Conservation (phyloP, 1,140 invertebrate genomes). For the Drosophila sp. region DNA sequence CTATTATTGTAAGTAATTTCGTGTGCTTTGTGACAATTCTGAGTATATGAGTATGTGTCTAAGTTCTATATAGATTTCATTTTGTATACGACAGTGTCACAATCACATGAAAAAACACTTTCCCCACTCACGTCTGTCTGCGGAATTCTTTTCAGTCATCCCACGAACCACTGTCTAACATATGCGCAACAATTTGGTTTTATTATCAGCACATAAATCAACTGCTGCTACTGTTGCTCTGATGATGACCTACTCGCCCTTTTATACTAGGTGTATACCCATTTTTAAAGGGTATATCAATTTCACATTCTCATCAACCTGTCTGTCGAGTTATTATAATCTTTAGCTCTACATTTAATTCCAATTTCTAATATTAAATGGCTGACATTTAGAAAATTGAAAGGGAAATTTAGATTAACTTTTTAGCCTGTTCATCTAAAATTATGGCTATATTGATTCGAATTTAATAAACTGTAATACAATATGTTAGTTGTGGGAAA, state of each 20-base stretch:
- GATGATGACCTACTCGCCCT: neutral
- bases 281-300: neutral
- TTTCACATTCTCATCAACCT: neutral
- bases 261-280: neutral
- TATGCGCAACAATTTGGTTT: slow-evolving; percentile 58
- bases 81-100: neutral
- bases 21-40: slow-evolving; percentile 22
- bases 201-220: slow-evolving; percentile 70
- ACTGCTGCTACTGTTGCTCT: slow-evolving; percentile 30
- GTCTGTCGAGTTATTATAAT: neutral
- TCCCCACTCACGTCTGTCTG: neutral
- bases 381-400: too few relatives aligned
- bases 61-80: neutral
- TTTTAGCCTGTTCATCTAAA: too few relatives aligned
- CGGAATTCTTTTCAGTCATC: slow-evolving; percentile 1
- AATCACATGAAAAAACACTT: neutral
- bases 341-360: too few relatives aligned
- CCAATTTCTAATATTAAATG: too few relatives aligned
- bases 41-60: slow-evolving; percentile 16
- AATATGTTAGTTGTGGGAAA: too few relatives aligned
- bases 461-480: too few relatives aligned
- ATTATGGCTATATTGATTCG: too few relatives aligned
- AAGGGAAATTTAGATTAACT: too few relatives aligned
- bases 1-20: slow-evolving; percentile 52
- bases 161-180: slow-evolving; percentile 9